These are phyloP conservation scores for Alsophila aescularia DNA, from an alignment of 2,888 invertebrate species.

Conservation along the genomic window DNA sequence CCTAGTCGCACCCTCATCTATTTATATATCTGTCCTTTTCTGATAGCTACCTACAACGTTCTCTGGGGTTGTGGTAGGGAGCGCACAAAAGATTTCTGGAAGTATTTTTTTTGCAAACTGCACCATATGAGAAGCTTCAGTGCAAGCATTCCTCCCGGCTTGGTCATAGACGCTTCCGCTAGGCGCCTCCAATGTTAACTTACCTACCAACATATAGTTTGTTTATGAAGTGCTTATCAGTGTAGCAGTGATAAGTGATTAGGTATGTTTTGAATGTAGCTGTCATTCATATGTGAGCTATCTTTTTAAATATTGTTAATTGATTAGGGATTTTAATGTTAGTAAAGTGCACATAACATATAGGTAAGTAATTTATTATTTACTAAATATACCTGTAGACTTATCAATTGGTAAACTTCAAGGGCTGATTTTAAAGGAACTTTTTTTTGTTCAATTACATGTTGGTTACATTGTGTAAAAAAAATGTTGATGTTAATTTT, in stretches of 20 bases:
- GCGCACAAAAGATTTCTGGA: constrained; percentile 78
- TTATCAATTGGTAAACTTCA: too few relatives aligned
- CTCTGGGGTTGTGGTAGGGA: constrained; percentile 75
- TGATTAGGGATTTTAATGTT: neutral
- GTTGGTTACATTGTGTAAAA: too few relatives aligned
- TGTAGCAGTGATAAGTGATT: constrained; percentile 22
- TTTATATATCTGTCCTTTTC: constrained; percentile 57
- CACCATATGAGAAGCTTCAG: constrained; percentile 67
- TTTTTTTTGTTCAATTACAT: too few relatives aligned
- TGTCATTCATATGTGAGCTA: constrained; percentile 2
- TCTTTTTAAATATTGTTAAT: neutral
- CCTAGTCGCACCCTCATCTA: constrained; percentile 59
- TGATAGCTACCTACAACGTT: constrained; percentile 65
- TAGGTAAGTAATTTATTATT: too few relatives aligned
- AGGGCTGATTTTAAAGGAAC: too few relatives aligned
- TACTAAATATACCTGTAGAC: too few relatives aligned
- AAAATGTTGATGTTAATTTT: too few relatives aligned
- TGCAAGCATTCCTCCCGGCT: constrained; percentile 48
- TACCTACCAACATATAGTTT: constrained; percentile 6
- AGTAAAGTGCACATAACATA: neutral
- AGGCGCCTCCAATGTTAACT: constrained; percentile 8
- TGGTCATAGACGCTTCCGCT: constrained; percentile 32
- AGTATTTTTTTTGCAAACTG: constrained; percentile 82
- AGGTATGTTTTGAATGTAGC: constrained; percentile 12
- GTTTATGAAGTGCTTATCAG: constrained; percentile 21